Evolutionary conservation across 2,888 invertebrate genomes (phyloP).

Genomic region (Ischnura elegans): DNA sequence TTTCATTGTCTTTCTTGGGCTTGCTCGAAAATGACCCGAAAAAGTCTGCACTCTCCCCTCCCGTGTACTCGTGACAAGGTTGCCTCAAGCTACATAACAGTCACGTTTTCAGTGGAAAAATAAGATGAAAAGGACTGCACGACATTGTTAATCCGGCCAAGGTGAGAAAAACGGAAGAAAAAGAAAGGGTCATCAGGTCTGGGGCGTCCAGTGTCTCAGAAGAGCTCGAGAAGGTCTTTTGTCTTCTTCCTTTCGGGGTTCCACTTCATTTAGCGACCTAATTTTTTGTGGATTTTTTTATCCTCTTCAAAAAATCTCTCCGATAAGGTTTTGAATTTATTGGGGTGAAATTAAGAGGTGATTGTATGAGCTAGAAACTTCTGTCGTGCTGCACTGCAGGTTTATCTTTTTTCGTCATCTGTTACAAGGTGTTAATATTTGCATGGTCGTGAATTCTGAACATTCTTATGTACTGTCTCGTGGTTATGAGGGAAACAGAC

Average conservation of each 20-base stretch:
- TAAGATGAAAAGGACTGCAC: neutral
- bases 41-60: neutral
- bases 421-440: too few relatives aligned
- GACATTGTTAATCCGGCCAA: neutral
- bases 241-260: slow-evolving; percentile 28
- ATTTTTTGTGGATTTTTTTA: neutral
- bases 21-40: neutral
- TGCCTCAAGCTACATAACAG: neutral
- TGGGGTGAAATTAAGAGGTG: neutral
- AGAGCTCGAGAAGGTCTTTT: slow-evolving; percentile 7
- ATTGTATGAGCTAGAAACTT: neutral
- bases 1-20: neutral
- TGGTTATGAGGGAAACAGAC: too few relatives aligned
- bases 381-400: neutral
- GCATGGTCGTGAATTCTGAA: too few relatives aligned
- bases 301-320: neutral
- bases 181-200: neutral
- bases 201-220: slow-evolving; percentile 3
- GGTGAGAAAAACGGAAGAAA: slow-evolving; percentile 15
- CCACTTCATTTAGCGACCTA: slow-evolving; percentile 28
- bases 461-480: too few relatives aligned
- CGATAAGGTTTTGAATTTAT: neutral
- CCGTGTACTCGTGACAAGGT: neutral
- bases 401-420: too few relatives aligned
- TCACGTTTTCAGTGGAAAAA: slow-evolving; percentile 6